Evolutionary conservation across 2,888 invertebrate species (phyloP), one percentile per base, ranked within the genome.

Genomic region (Lasius platythorax): DNA sequence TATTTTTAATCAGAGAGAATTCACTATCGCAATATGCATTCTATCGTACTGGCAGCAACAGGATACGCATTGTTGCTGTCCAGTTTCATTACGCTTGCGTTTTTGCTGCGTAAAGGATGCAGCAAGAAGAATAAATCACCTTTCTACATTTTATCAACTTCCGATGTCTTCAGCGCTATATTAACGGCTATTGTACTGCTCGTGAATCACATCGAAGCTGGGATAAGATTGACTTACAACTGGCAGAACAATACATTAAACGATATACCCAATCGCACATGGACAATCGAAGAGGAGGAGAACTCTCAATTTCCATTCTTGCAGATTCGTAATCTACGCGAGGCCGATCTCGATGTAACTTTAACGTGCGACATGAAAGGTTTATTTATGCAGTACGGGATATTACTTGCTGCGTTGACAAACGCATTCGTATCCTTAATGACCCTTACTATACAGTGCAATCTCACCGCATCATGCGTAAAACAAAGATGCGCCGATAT

Each of bases 381-480:
- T n/a, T 75, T 91, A 43, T 50, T 93, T n/a, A 87, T 91, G 85
- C 91, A 93, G 9, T 93, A 94, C 85, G 92, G 92, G n/a, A 89
- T 92, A 85, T 91, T 95, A 83, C 75, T 94, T 9, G 88, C 94
- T 11, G 94, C 95, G 63, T 92, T 95, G 53, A 89, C 91, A 50
- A 95, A 94, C 83, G 92, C 94, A 3, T 94, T 95, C 79, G 56
- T 92, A n/a, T 94, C 95, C 3, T 79, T 94, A 9, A 8, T 95
- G 12, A 91, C 91, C n/a, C 93, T 92, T 66, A 92, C 92, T 3
- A 50, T 90, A 8, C 91, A 92, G 83, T 92, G 90, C 81, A 88
- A 91, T 83, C 81, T 87, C 18, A 90, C 87, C 50, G 81, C 91
- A n/a, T 61, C 79, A 11, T 70, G 75, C 23, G 12, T 92, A 23